Evolutionary conservation across 2,797 vertebrate genomes (phyloP).

Genomic region (Cuculus canorus): DNA sequence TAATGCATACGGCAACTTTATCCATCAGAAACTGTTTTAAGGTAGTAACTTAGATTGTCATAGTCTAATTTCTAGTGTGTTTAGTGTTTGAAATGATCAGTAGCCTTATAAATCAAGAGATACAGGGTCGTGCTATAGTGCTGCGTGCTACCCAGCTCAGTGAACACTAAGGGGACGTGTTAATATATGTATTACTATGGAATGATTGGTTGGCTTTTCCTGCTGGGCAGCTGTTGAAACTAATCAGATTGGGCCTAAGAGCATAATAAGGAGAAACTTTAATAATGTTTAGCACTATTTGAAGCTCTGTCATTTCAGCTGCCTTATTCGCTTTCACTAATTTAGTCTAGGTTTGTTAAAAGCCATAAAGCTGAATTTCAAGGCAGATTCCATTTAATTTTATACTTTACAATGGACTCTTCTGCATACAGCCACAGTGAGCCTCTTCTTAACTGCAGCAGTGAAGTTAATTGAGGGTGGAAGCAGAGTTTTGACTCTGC

Average conservation of each 20-base stretch:
- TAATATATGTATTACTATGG: neutral
- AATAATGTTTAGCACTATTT: neutral
- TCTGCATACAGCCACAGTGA: neutral
- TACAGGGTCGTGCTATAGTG: neutral
- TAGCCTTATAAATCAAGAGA: neutral
- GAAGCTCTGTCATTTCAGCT: neutral
- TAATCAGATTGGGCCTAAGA: constrained; percentile 33
- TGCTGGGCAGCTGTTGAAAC: constrained; percentile 15
- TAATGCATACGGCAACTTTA: neutral
- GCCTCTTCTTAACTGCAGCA: neutral
- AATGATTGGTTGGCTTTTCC: neutral
- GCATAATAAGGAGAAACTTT: neutral
- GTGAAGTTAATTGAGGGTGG: neutral
- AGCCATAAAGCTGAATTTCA: neutral
- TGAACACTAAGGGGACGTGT: neutral
- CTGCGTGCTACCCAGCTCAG: neutral
- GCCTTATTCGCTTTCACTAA: neutral
- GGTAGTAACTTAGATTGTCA: neutral
- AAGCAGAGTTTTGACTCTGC: neutral
- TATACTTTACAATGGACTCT: neutral
- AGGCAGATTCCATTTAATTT: constrained; percentile 1
- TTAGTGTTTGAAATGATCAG: neutral
- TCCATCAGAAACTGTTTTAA: neutral
- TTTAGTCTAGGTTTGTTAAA: neutral
- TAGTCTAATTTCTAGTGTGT: neutral